Base-by-base conservation (phyloP, 2,797 vertebrate species). In the Meda fulgida region DNA sequence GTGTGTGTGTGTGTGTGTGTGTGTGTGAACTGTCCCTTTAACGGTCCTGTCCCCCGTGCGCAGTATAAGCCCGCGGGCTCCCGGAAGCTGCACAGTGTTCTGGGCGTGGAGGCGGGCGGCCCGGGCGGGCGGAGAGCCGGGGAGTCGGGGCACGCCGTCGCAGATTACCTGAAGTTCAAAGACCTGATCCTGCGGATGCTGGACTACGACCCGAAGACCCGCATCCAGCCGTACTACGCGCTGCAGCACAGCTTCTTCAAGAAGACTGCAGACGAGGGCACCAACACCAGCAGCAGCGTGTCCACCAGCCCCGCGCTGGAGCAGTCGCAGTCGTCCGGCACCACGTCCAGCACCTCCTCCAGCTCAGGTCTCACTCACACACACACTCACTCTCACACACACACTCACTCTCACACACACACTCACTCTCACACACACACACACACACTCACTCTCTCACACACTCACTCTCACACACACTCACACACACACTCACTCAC, bases 91-190 rank as follows among this genome's bases (percentile, higher is more conserved):
- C 98, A 99, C 94, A 98, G 95, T 91, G 98, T 99, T 92, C 95
- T 99, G 87, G 98, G 98, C 92, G 98, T 99, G 88, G 98, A 99
- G 94, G 97, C 97, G 73, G 98, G 98, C 90, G 98, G 98, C 78
- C 98, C 98, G 46, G 98, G 98, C 70, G 98, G 98, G 80, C 96
- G 98, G 36, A 96, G 98, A 92, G 96, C 97, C 38, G 98, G 98
- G 83, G 98, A 99, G 90, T 98, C 98, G 26, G 98, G 98, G 93
- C 98, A 99, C 85, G 97, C 97, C 77, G 98, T 99, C 90, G 97
- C 98, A 84, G 98, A 99, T 97, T 99, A 99, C 96, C 97, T 99
- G 96, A 99, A 99, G 96, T 99, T 99, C 94, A 99, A 99, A 97
- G 98, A 99, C 96, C 98, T 99, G 94, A 99, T 99, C 94, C 96